phyloP scores from a whole-genome alignment of 2,113 vertebrate genomes.

The Coptodon bakossiorum region DNA sequence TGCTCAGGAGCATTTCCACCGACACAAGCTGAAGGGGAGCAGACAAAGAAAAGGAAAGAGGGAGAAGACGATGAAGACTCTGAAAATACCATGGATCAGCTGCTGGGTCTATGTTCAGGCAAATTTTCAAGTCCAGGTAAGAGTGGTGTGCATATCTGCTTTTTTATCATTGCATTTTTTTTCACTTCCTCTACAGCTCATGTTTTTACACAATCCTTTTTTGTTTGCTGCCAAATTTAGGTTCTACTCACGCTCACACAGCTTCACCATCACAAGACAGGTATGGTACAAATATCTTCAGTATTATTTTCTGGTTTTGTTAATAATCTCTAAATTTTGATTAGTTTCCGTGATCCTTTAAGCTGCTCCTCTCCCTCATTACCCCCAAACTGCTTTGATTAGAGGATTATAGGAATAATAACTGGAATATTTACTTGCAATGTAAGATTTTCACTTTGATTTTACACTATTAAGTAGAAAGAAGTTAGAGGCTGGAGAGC shows the following conservation, averaged over 20 bases:
- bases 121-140: constrained; percentile 80
- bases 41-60: neutral
- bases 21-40: constrained; percentile 16
- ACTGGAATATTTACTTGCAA: neutral
- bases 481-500: constrained; percentile 58
- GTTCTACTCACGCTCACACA: neutral
- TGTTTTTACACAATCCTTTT: neutral
- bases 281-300: constrained; percentile 18
- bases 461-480: constrained; percentile 55
- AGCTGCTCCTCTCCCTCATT: neutral
- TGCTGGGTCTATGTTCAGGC: constrained; percentile 87
- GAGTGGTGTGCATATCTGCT: neutral
- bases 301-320: neutral
- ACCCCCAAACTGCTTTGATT: neutral
- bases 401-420: neutral
- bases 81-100: constrained; percentile 76
- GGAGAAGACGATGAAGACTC: neutral
- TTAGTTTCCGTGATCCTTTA: neutral
- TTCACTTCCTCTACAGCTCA: neutral
- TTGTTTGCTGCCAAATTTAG: neutral
- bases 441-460: neutral
- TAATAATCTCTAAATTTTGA: neutral
- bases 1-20: constrained; percentile 65
- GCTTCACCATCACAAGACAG: constrained; percentile 23
- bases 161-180: neutral